Conservation (phyloP, 2,888 invertebrate species). For the Vesta saturnalis region DNA sequence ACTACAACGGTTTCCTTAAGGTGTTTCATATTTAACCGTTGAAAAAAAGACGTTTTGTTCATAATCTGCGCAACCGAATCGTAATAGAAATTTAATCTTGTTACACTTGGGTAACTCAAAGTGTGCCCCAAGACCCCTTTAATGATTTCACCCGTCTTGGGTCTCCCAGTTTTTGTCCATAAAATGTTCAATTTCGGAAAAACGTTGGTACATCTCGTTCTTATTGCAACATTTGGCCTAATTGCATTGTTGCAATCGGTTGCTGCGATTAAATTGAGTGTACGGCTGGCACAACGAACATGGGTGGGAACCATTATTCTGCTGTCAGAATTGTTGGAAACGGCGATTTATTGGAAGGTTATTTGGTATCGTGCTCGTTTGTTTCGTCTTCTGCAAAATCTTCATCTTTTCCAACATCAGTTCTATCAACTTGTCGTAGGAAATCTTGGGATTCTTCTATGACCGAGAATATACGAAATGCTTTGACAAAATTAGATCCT, state of each 20-base stretch:
- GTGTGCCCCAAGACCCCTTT: conserved; percentile 6
- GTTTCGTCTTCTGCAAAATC: not conserved
- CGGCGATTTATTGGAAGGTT: not conserved
- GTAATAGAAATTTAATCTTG: too few species aligned
- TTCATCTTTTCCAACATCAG: not conserved
- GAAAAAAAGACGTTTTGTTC: not conserved
- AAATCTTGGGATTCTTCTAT: not conserved
- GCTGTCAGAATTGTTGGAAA: not conserved
- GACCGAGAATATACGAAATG: not conserved
- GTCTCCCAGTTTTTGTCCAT: too few species aligned
- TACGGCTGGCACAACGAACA: not conserved
- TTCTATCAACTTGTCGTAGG: not conserved
- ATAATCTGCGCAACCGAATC: too few species aligned
- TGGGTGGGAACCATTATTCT: not conserved
- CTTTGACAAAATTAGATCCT: too few species aligned
- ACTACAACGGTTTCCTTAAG: conserved; percentile 4
- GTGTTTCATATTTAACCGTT: not conserved
- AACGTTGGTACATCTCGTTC: too few species aligned
- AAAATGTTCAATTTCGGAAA: too few species aligned
- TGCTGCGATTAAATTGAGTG: not conserved
- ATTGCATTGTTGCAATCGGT: conserved; percentile 2
- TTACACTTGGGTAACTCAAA: not conserved
- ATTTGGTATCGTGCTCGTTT: not conserved
- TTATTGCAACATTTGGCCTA: not conserved
- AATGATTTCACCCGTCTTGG: not conserved